These are phyloP conservation scores for Sinocyclocheilus maitianheensis DNA, from an alignment of 2,113 vertebrate species.

Conservation along the genomic window DNA sequence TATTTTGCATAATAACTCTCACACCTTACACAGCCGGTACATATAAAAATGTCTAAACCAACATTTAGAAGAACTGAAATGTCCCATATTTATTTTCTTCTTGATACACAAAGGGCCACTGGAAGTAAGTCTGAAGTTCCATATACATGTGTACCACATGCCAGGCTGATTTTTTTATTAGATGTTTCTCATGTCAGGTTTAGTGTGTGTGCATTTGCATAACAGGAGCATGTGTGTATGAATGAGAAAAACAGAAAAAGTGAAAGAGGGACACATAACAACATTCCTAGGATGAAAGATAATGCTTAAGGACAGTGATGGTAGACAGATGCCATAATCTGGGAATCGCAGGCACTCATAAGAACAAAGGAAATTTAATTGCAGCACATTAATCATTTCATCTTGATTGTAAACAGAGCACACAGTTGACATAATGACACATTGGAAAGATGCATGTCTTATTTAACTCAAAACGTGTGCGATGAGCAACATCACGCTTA, in stretches of 20 bases:
- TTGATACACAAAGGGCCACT: background rate
- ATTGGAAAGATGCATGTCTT: background rate
- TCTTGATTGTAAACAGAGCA: background rate
- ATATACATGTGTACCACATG: no score
- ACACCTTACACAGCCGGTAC: background rate
- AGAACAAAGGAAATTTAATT: background rate
- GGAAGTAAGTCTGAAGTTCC: background rate
- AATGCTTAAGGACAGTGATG: background rate
- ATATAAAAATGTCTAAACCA: background rate
- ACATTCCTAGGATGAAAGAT: background rate
- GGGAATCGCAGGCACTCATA: background rate
- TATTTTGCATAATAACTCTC: no score
- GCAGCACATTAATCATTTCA: background rate
- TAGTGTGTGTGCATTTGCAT: background rate
- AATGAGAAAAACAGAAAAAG: background rate
- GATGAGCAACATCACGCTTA: background rate
- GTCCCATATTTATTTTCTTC: background rate
- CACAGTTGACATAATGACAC: background rate
- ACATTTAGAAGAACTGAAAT: background rate
- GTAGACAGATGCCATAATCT: background rate
- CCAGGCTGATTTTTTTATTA: no score
- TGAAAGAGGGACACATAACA: background rate
- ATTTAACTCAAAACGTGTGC: background rate
- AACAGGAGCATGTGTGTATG: background rate
- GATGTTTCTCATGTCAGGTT: background rate